Evolutionary conservation across 2,113 vertebrate genomes (phyloP).

Genomic region (Prochilodus magdalenae): DNA sequence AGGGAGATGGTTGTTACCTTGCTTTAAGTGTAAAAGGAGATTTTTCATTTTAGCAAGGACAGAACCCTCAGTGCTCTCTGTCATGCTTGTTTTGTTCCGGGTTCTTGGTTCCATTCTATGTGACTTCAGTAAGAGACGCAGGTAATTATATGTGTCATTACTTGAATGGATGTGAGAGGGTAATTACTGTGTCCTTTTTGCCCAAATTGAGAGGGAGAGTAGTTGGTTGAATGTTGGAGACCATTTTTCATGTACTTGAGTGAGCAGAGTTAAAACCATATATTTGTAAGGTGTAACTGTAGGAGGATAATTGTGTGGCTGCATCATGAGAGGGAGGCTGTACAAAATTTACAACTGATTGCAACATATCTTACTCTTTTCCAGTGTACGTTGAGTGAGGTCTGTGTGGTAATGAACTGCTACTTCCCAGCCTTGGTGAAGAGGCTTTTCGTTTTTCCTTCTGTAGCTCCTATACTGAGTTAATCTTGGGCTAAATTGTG

Average conservation of each 20-base stretch:
- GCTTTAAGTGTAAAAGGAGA: constrained; percentile 68
- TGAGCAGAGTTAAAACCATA: constrained; percentile 38
- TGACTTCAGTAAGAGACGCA: constrained; percentile 35
- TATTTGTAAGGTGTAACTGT: constrained; percentile 22
- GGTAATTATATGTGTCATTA: constrained; percentile 48
- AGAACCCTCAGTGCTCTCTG: constrained; percentile 49
- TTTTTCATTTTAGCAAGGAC: constrained; percentile 36
- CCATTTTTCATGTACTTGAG: constrained; percentile 39
- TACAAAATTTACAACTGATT: constrained; percentile 36
- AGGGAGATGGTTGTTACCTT: constrained; percentile 4
- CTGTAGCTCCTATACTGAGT: constrained; percentile 6
- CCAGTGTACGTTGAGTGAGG: constrained; percentile 16
- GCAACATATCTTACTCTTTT: constrained; percentile 1
- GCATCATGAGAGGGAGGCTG: constrained; percentile 17
- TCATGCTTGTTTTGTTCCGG: constrained; percentile 24
- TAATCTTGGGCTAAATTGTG: constrained; percentile 31
- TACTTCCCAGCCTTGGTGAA: constrained; percentile 20
- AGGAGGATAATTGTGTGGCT: constrained; percentile 15
- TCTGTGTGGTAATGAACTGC: constrained; percentile 41
- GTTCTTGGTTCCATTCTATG: constrained; percentile 28
- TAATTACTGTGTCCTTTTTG: constrained; percentile 53
- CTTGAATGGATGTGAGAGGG: constrained; percentile 30
- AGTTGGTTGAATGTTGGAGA: constrained; percentile 2
- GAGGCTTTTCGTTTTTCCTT: constrained; percentile 7
- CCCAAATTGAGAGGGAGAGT: constrained; percentile 34